phyloP scores from a whole-genome alignment of 1,140 invertebrate species.

The Babylonia areolata region DNA sequence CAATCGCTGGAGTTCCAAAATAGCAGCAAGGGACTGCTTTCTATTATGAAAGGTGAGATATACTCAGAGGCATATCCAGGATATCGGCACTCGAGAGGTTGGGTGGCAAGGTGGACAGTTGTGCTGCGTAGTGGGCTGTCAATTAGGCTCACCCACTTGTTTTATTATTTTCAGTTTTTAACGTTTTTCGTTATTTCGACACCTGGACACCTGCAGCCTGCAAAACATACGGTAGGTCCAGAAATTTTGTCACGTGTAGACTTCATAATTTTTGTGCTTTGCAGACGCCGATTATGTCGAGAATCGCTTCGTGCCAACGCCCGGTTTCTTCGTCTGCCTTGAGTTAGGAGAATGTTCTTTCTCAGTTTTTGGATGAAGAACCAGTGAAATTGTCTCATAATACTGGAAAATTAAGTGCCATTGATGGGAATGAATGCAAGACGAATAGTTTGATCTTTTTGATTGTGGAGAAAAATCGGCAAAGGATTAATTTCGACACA shows the following conservation, averaged over 20 bases:
- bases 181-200: background rate
- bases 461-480: too few relatives aligned
- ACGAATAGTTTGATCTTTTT: too few relatives aligned
- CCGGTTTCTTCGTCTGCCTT: too few relatives aligned
- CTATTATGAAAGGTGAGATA: conserved; percentile 32
- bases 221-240: background rate
- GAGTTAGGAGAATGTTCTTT: too few relatives aligned
- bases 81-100: conserved; percentile 39
- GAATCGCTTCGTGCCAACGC: too few relatives aligned
- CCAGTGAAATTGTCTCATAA: too few relatives aligned
- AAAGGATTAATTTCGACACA: too few relatives aligned
- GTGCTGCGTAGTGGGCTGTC: background rate
- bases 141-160: background rate
- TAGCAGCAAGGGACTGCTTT: conserved; percentile 11
- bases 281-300: background rate
- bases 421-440: too few relatives aligned
- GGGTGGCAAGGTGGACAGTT: conserved; percentile 32
- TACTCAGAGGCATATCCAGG: conserved; percentile 20
- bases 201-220: background rate
- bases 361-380: too few relatives aligned
- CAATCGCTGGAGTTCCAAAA: background rate
- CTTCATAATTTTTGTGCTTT: background rate
- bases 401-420: too few relatives aligned
- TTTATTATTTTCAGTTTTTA: background rate
- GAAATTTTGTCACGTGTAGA: background rate